phyloP scores from a whole-genome alignment of 1,140 invertebrate genomes.

The Pseudobourletiella spinata region DNA sequence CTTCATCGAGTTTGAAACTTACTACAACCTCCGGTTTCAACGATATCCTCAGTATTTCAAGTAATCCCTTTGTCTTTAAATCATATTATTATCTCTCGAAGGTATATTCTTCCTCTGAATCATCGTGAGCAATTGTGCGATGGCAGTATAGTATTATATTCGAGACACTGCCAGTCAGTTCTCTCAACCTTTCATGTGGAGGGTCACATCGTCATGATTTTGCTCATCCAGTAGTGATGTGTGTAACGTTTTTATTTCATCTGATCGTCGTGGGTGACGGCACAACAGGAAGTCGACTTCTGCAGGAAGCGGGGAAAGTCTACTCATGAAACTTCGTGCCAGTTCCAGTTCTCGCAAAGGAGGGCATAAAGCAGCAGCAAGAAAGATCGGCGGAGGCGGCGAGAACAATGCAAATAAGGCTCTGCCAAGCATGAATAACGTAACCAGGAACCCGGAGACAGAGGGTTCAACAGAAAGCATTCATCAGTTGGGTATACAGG shows the following conservation, averaged over 20 bases:
- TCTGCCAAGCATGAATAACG: neutral
- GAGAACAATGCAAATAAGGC: neutral
- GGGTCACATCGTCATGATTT: no score
- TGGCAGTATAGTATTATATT: no score
- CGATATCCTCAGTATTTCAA: slow-evolving; percentile 71
- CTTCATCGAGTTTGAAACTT: slow-evolving; percentile 77
- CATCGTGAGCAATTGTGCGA: no score
- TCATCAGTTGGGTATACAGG: neutral
- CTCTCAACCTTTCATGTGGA: no score
- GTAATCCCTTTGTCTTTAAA: no score
- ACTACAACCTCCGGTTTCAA: slow-evolving; percentile 73
- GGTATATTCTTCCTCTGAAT: no score
- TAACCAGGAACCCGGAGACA: neutral
- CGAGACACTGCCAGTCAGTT: neutral
- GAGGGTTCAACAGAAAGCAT: neutral
- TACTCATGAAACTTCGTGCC: neutral
- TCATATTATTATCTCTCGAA: no score
- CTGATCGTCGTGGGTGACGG: neutral
- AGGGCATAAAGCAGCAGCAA: neutral
- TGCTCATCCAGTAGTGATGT: no score
- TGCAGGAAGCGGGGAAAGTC: neutral
- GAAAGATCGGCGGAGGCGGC: neutral
- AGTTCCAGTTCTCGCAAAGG: neutral
- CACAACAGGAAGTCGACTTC: neutral
- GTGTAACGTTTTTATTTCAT: neutral